Percentiles rank a stretch among this genome's conserved stretches.
Conservation (phyloP, 1,140 invertebrate genomes). For the Drepana arcuata region DNA sequence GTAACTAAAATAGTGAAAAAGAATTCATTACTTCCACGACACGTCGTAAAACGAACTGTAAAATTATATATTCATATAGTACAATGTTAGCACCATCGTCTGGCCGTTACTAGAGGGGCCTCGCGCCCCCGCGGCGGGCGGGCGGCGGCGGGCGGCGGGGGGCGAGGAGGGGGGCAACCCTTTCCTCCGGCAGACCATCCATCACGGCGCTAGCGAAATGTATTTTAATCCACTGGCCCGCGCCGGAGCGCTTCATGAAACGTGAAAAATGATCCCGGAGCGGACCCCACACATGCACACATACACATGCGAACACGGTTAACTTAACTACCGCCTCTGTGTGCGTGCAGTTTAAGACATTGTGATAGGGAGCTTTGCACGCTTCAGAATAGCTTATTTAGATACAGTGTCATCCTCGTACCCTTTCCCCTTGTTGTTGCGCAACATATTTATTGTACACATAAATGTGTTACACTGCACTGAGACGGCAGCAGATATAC, state of each 20-base stretch:
- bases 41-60: constrained; percentile 3
- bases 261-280: constrained; percentile 58
- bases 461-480: no score
- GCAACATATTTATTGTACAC: no score
- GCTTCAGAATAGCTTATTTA: no score
- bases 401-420: no score
- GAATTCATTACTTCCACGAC: not conserved
- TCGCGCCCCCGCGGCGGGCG: constrained; percentile 1
- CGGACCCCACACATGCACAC: not conserved
- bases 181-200: constrained; percentile 46
- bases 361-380: no score
- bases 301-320: not conserved
- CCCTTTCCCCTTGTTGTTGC: no score
- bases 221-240: constrained; percentile 67
- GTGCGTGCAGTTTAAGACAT: no score
- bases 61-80: constrained; percentile 27
- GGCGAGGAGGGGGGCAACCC: constrained; percentile 34
- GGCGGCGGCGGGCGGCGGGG: constrained; percentile 1
- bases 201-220: constrained; percentile 62
- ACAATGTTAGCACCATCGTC: constrained; percentile 17
- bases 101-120: constrained; percentile 16
- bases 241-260: constrained; percentile 60
- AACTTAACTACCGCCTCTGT: no score
- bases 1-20: no score
- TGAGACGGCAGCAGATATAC: no score